Evolutionary conservation across 2,113 vertebrate species (phyloP), one percentile per base, ranked within the genome.

Genomic region (Craseonycteris thonglongyai): DNA sequence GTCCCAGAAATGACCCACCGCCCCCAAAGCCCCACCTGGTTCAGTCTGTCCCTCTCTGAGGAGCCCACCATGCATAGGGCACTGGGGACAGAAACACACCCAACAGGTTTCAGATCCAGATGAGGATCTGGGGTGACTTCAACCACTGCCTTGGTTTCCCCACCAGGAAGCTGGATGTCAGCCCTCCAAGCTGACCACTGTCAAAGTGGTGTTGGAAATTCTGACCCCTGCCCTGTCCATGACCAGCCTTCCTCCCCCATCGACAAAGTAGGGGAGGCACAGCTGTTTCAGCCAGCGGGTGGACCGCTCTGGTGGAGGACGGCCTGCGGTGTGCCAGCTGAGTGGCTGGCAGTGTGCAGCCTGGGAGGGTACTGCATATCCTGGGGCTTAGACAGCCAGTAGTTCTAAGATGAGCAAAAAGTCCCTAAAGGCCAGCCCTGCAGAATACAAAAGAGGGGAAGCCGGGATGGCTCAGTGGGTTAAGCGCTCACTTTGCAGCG

Each of bases 391-490:
- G 30, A 42, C 35, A 35, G 33, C 56, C 3, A 0, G 11, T 15
- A 40, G 54, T n/a, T 71, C n/a, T 4, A 1, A 9, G 40, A 22
- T 21, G 9, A 0, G 4, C 33, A 5, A 2, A 22, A 26, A 45
- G 79, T 35, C 85, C 33, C 7, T 19, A 1, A 14, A 33, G 21
- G 79, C 49, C 0, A 24, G 59, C 16, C 13, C n/a, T 7, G 35
- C n/a, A 30, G 63, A 26, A 33, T 33, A 26, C 14, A 56, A 58
- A 45, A 40, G 24, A 38, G n/a, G n/a, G n/a, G n/a, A n/a, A n/a
- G n/a, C n/a, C n/a, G n/a, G n/a, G n/a, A n/a, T n/a, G n/a, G n/a
- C n/a, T n/a, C n/a, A n/a, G n/a, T n/a, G n/a, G n/a, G n/a, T n/a
- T n/a, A n/a, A n/a, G n/a, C n/a, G n/a, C n/a, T n/a, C n/a, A n/a